phyloP scores from a whole-genome alignment of 2,888 invertebrate genomes.

The Danaus chrysippus region DNA sequence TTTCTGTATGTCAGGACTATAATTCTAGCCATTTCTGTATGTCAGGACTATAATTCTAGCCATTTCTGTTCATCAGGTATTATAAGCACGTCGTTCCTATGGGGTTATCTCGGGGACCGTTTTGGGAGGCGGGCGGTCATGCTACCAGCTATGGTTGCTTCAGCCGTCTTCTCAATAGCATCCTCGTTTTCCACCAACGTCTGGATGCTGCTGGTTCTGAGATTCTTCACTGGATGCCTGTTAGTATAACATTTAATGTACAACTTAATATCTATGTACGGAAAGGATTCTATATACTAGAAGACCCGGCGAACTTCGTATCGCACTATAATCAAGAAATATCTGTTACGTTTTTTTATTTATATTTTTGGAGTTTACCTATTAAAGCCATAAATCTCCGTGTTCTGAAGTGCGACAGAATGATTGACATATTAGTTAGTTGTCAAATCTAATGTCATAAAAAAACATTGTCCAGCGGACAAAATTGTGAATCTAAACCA shows the following conservation, averaged over 20 bases:
- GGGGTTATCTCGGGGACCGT: slow-evolving; percentile 89
- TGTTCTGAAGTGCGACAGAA: too few species aligned
- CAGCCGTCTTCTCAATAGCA: slow-evolving; percentile 75
- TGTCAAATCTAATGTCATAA: too few species aligned
- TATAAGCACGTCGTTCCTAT: slow-evolving; percentile 85
- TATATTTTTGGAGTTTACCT: too few species aligned
- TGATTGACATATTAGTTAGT: too few species aligned
- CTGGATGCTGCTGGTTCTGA: slow-evolving; percentile 77
- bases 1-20: neutral
- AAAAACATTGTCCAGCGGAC: too few species aligned
- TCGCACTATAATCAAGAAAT: too few species aligned
- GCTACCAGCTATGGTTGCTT: slow-evolving; percentile 70
- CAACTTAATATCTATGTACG: neutral
- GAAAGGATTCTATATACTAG: too few species aligned
- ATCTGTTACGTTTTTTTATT: too few species aligned
- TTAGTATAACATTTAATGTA: slow-evolving; percentile 44
- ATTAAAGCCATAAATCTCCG: too few species aligned
- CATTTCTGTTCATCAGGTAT: slow-evolving; percentile 70
- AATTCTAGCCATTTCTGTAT: neutral
- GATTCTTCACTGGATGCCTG: slow-evolving; percentile 84
- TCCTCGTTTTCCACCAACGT: slow-evolving; percentile 81
- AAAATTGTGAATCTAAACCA: too few species aligned
- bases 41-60: neutral
- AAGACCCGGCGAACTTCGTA: too few species aligned
- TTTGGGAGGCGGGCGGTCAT: slow-evolving; percentile 82